phyloP scores from a whole-genome alignment of 1,140 invertebrate genomes.

The Scaptomyza pallida region DNA sequence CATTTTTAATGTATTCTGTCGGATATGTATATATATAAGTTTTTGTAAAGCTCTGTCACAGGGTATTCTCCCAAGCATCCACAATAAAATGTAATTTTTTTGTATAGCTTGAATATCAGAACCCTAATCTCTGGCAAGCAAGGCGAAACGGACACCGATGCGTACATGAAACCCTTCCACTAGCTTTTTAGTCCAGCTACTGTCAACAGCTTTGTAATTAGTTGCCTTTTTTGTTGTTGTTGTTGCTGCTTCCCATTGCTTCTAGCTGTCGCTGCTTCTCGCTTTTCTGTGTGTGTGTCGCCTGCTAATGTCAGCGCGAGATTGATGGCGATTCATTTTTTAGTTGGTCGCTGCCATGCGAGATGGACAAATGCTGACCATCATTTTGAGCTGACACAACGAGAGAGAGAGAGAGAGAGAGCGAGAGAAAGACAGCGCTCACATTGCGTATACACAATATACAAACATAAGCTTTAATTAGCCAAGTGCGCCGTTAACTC shows the following conservation, averaged over 20 bases:
- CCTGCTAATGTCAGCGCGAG: slow-evolving; percentile 61
- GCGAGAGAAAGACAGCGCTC: background rate
- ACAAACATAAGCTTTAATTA: slow-evolving; percentile 36
- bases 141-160: slow-evolving; percentile 16
- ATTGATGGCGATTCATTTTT: slow-evolving; percentile 76
- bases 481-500: slow-evolving; percentile 22
- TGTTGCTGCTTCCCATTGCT: slow-evolving; percentile 12
- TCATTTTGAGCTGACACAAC: slow-evolving; percentile 30
- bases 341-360: slow-evolving; percentile 56
- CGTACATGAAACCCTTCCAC: slow-evolving; percentile 12
- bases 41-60: too few relatives aligned
- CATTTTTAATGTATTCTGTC: background rate
- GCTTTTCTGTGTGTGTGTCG: background rate
- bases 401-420: background rate
- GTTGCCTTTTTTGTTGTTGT: slow-evolving; percentile 60
- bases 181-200: slow-evolving; percentile 13
- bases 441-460: slow-evolving; percentile 10
- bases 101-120: slow-evolving; percentile 25
- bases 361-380: slow-evolving; percentile 62
- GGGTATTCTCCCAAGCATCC: background rate
- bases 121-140: slow-evolving; percentile 25
- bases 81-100: background rate
- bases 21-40: too few relatives aligned
- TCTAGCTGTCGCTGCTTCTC: slow-evolving; percentile 14
- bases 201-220: slow-evolving; percentile 67